phyloP scores from a whole-genome alignment of 2,888 invertebrate species.

The Hermaeophaga mercurialis region DNA sequence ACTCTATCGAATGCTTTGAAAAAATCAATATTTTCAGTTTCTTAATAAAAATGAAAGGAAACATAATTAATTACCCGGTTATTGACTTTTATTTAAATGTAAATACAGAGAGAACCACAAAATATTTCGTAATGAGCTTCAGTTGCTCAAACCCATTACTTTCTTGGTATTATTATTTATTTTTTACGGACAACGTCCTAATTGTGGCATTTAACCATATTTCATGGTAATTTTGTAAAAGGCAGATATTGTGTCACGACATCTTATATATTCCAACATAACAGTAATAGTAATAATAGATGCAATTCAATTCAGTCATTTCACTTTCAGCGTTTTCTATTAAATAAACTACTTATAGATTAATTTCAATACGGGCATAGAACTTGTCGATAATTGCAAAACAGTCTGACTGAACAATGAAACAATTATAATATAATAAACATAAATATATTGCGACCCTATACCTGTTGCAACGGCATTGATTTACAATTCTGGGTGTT shows the following conservation, averaged over 20 bases:
- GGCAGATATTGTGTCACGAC: conserved; percentile 13
- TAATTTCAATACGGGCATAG: conserved; percentile 7
- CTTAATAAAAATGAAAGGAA: too few relatives aligned
- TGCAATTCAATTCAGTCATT: conserved; percentile 11
- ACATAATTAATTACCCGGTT: too few relatives aligned
- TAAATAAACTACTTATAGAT: conserved; percentile 4
- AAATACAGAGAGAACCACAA: too few relatives aligned
- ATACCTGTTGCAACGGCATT: neutral
- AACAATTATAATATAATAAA: conserved; percentile 1
- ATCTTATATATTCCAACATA: conserved; percentile 5
- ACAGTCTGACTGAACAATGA: conserved; percentile 3
- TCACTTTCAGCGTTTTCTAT: conserved; percentile 9
- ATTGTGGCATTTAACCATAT: conserved; percentile 19
- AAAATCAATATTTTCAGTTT: too few relatives aligned
- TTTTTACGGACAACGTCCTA: conserved; percentile 15
- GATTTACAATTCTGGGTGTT: neutral
- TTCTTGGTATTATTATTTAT: conserved; percentile 5
- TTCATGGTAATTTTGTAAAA: conserved; percentile 21
- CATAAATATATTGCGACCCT: neutral
- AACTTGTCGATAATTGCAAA: neutral
- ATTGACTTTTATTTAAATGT: too few relatives aligned
- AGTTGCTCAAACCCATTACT: neutral
- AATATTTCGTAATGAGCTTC: neutral
- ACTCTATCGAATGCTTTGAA: too few relatives aligned
- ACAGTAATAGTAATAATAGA: conserved; percentile 5